Conservation (phyloP, 2,113 vertebrate species). For the Isurus oxyrinchus region DNA sequence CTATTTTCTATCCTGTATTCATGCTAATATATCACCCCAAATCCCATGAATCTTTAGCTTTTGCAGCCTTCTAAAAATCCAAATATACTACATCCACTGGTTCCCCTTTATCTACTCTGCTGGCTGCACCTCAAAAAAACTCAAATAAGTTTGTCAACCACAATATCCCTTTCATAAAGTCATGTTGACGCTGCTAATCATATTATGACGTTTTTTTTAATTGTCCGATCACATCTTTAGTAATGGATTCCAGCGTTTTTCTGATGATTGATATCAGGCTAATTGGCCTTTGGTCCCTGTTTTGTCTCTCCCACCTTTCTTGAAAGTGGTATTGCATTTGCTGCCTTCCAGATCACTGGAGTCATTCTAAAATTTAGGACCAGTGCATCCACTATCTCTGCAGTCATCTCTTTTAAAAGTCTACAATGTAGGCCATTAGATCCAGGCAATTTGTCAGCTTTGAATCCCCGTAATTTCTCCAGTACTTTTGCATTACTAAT, state of each 20-base stretch:
- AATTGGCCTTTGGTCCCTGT: background rate
- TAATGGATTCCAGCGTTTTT: background rate
- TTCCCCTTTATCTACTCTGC: background rate
- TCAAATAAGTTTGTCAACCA: too few relatives aligned
- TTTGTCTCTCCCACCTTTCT: background rate
- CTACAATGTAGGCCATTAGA: background rate
- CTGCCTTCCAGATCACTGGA: background rate
- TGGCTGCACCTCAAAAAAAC: too few relatives aligned
- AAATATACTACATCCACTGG: background rate
- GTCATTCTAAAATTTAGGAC: background rate
- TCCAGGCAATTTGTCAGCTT: too few relatives aligned
- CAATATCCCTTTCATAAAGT: too few relatives aligned
- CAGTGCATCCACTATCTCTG: background rate
- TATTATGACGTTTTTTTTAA: too few relatives aligned
- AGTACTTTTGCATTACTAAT: too few relatives aligned
- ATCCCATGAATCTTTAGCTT: background rate
- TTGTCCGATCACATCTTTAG: too few relatives aligned
- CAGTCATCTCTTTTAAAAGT: background rate
- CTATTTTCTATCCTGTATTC: background rate
- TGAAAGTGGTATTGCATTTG: background rate
- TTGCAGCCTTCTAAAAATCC: background rate
- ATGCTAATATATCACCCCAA: background rate
- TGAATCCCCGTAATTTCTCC: too few relatives aligned
- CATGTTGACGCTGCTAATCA: too few relatives aligned
- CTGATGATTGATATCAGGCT: background rate